Conservation (phyloP, 2,113 vertebrate genomes). For the Microtus pennsylvanicus region DNA sequence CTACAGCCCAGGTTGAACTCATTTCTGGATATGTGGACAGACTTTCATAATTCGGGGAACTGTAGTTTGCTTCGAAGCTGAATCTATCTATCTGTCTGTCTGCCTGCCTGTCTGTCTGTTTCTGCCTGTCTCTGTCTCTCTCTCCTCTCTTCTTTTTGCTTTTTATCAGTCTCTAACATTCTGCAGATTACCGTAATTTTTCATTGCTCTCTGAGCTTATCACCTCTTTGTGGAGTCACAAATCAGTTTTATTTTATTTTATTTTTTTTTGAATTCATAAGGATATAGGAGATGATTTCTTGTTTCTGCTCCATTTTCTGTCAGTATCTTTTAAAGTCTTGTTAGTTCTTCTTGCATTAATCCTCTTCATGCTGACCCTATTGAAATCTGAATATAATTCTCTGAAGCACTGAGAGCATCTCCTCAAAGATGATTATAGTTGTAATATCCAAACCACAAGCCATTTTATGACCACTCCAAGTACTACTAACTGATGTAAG, state of each 20-base stretch:
- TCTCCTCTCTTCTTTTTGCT: background rate
- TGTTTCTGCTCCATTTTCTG: background rate
- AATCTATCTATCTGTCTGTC: background rate
- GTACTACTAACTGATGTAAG: background rate
- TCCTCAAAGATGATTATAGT: slow-evolving; percentile 67
- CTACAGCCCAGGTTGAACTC: background rate
- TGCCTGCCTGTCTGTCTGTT: background rate
- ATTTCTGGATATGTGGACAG: background rate
- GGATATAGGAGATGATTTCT: too few relatives aligned
- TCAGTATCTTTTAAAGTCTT: slow-evolving; percentile 11
- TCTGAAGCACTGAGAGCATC: slow-evolving; percentile 30
- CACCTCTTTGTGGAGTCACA: background rate
- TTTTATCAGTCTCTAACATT: background rate
- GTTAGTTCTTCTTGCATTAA: slow-evolving; percentile 37
- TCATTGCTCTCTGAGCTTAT: background rate
- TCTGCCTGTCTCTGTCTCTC: background rate
- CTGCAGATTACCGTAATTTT: background rate
- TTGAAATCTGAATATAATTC: slow-evolving; percentile 70
- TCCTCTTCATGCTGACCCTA: background rate
- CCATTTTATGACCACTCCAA: background rate
- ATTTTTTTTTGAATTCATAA: background rate
- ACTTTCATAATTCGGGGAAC: background rate
- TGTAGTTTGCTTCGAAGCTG: background rate
- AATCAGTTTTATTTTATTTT: background rate
- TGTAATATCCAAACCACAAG: slow-evolving; percentile 60